These are phyloP conservation scores for Fundulus diaphanus DNA, from an alignment of 2,797 vertebrate species.

Conservation along the genomic window DNA sequence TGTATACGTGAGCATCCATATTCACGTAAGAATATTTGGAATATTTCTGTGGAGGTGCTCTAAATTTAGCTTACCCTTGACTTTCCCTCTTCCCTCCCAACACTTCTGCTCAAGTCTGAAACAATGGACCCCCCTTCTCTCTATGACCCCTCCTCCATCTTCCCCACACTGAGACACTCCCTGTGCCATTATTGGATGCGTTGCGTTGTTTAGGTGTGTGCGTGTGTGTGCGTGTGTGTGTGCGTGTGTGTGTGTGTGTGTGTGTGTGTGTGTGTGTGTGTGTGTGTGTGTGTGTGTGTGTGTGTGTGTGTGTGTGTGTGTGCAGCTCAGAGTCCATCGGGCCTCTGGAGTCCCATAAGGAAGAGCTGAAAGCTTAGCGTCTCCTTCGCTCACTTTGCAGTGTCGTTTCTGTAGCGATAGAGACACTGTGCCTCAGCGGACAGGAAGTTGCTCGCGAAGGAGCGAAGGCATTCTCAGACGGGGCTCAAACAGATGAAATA, in stretches of 20 bases:
- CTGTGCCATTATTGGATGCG: slow-evolving; percentile 66
- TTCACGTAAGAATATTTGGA: slow-evolving; percentile 78
- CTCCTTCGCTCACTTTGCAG: slow-evolving; percentile 52
- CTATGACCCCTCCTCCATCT: slow-evolving; percentile 62
- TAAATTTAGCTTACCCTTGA: slow-evolving; percentile 80
- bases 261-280: no score
- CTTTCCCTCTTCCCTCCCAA: slow-evolving; percentile 78
- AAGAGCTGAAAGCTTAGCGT: slow-evolving; percentile 58
- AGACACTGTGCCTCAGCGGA: slow-evolving; percentile 62
- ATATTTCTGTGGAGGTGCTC: slow-evolving; percentile 76
- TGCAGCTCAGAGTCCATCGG: slow-evolving; percentile 42
- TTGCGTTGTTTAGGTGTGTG: slow-evolving; percentile 54
- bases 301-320: no score
- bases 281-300: no score
- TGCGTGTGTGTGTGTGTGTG: no score
- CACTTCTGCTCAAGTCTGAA: slow-evolving; percentile 79
- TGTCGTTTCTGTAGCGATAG: slow-evolving; percentile 56
- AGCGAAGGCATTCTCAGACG: slow-evolving; percentile 64
- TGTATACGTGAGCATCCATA: slow-evolving; percentile 73
- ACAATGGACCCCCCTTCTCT: slow-evolving; percentile 80
- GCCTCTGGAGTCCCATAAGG: slow-evolving; percentile 78
- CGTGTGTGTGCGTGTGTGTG: no score
- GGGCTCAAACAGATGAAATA: slow-evolving; percentile 44
- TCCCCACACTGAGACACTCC: slow-evolving; percentile 53
- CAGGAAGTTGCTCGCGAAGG: slow-evolving; percentile 75